Base-by-base conservation (phyloP, 1,140 invertebrate species). In the Drosophila saltans region DNA sequence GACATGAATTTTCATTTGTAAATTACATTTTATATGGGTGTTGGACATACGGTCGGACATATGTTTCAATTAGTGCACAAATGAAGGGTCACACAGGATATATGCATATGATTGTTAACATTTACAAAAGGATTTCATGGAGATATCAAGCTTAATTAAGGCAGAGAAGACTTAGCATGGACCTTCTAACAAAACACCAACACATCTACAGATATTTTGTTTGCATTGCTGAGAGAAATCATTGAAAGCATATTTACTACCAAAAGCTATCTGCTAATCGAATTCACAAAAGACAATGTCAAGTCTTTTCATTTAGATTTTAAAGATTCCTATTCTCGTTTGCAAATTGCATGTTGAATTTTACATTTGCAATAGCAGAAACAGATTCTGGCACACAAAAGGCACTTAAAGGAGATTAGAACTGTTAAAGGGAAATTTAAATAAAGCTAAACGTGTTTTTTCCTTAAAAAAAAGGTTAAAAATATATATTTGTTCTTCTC, bases 1-100 rank as follows among this genome's bases (percentile, higher is more conserved):
- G 52, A 70, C 75, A 77, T 76, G 48, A 66, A 66, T 76, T 67
- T 76, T 65, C 41, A 62, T 77, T 71, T 77, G 57, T 48, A 67
- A 77, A 77, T 77, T 77, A 65, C 60, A 77, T 71, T 71, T 71
- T 77, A 77, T 62, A 66, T 77, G 75, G n/a, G 24, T 64, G 48
- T 56, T 21, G 40, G 66, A 77, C 73, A 61, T 57, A 59, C 16
- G 30, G 40, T 60, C 30, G 48, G 62, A 63, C 60, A 77, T 61
- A 65, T 71, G 74, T 76, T 77, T 77, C 61, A 77, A 78, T 78
- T 78, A 71, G 75, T 58, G 39, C 67, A 40, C 45, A 55, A 66
- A 66, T 66, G 63, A 66, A 41, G 63, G 9, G 41, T 62, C 60
- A 36, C 60, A 40, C 41, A 26, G 39, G 39, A 45, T 43, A 45